Percentiles rank a stretch among this genome's conserved stretches.
These are phyloP conservation scores for Hylaeus volcanicus DNA, from an alignment of 1,140 invertebrate species.

Conservation along the genomic window DNA sequence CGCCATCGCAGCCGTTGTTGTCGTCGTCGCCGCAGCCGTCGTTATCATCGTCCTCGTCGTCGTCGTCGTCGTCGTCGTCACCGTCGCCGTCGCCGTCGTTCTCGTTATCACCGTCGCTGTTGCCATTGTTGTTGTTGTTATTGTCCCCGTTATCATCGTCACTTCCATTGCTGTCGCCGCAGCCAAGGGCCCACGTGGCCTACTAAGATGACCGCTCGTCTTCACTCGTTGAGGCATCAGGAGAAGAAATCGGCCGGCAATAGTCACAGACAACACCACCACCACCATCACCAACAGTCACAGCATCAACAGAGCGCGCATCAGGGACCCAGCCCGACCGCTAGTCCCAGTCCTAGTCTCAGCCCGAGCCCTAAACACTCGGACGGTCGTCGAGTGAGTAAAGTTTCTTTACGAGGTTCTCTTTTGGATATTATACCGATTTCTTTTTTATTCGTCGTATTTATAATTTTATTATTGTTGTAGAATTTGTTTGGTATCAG, in stretches of 20 bases:
- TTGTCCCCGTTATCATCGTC: constrained; percentile 9
- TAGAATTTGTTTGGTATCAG: no score
- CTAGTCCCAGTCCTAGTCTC: constrained; percentile 76
- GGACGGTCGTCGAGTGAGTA: constrained; percentile 79
- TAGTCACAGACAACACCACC: constrained; percentile 67
- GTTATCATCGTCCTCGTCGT: neutral
- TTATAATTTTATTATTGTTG: neutral
- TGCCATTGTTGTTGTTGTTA: neutral
- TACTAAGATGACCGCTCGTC: constrained; percentile 79
- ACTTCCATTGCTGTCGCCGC: constrained; percentile 32
- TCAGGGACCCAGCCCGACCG: constrained; percentile 71
- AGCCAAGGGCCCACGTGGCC: constrained; percentile 72
- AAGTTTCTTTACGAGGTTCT: neutral
- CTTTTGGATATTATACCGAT: no score
- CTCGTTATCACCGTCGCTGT: neutral
- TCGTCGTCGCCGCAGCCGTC: neutral
- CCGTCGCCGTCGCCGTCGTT: neutral
- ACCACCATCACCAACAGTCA: constrained; percentile 69
- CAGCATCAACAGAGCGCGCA: constrained; percentile 70
- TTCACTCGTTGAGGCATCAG: constrained; percentile 79
- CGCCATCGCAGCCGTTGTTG: neutral
- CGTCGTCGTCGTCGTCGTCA: neutral
- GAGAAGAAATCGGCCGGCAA: constrained; percentile 74
- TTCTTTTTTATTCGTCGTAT: neutral
- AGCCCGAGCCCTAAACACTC: constrained; percentile 78